These are phyloP conservation scores for Saguinus imperator DNA, from an alignment of 2,113 vertebrate species.

Conservation along the genomic window DNA sequence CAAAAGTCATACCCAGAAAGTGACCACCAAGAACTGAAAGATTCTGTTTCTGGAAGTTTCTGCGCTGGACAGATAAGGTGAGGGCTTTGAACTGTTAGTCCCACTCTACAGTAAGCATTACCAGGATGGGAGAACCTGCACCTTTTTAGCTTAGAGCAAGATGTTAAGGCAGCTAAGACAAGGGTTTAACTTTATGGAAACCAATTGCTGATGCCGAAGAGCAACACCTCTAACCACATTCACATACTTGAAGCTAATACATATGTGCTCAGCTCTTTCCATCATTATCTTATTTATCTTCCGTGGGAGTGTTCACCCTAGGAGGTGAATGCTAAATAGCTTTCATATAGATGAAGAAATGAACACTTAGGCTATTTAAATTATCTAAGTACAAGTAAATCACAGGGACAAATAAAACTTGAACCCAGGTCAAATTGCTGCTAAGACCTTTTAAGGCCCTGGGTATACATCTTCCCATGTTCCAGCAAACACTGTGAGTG, in stretches of 20 bases:
- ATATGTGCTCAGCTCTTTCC: not conserved
- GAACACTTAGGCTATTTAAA: not conserved
- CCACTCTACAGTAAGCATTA: not conserved
- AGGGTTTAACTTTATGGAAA: not conserved
- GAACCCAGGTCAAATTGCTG: not conserved
- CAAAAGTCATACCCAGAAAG: not conserved
- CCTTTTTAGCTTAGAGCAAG: not conserved
- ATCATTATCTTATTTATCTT: not conserved
- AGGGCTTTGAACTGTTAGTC: not conserved
- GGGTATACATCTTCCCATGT: not conserved
- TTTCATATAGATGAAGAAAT: not conserved
- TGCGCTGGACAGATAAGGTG: not conserved
- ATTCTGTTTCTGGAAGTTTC: conserved; percentile 4
- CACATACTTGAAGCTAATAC: not conserved
- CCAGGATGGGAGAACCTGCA: not conserved
- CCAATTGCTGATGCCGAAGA: not conserved
- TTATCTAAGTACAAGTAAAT: not conserved
- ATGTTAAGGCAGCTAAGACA: not conserved
- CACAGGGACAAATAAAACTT: not conserved
- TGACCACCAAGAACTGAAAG: not conserved
- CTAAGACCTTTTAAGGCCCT: not conserved
- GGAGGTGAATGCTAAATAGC: not conserved
- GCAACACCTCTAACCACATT: not conserved
- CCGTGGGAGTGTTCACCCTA: not conserved
- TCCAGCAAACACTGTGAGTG: not conserved